Conservation (phyloP, 2,113 vertebrate genomes). For the Rhipidura dahli region DNA sequence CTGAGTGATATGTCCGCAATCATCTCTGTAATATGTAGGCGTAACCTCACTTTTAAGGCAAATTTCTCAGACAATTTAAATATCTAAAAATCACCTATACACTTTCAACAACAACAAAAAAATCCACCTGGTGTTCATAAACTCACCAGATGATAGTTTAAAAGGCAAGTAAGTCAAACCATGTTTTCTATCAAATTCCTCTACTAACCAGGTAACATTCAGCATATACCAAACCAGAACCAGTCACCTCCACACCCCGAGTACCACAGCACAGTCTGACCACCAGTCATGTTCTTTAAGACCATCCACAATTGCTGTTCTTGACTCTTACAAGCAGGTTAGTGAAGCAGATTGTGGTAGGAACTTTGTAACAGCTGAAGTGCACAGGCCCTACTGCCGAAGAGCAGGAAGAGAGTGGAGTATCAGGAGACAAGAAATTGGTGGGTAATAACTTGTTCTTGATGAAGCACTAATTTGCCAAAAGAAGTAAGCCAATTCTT, state of each 20-base stretch:
- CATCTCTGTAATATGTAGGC: background rate
- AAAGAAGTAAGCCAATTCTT: background rate
- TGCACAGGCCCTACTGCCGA: fast-evolving
- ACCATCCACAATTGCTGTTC: background rate
- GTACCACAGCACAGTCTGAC: background rate
- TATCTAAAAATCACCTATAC: background rate
- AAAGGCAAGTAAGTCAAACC: background rate
- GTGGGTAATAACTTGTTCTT: background rate
- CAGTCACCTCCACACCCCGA: background rate
- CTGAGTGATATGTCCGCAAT: background rate
- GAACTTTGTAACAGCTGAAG: background rate
- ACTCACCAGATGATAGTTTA: background rate
- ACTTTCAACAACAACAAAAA: background rate
- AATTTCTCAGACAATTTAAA: background rate
- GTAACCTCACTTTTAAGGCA: background rate
- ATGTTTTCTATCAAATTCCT: background rate
- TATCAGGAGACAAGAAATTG: background rate
- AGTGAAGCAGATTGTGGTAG: background rate
- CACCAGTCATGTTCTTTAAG: background rate
- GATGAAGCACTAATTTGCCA: background rate
- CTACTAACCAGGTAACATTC: background rate
- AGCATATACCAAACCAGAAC: background rate
- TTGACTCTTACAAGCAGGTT: background rate
- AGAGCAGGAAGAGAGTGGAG: no score
- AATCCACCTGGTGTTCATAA: background rate